phyloP scores from a whole-genome alignment of 2,888 invertebrate species.

The Philereme vetulata region DNA sequence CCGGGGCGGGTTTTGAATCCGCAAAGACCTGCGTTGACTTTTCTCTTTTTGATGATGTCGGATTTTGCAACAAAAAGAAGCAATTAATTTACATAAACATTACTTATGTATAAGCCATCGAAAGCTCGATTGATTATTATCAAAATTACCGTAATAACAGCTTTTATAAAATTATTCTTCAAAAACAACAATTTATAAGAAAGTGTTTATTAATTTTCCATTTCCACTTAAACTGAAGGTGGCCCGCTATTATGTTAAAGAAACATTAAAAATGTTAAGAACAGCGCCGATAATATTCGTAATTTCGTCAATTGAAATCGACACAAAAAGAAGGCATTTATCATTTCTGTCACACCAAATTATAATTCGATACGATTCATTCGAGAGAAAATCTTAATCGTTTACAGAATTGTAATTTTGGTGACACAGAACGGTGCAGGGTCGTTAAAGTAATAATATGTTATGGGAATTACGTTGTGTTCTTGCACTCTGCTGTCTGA shows the following conservation, averaged over 20 bases:
- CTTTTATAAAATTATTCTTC: constrained; percentile 22
- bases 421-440: constrained; percentile 28
- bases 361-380: constrained; percentile 45
- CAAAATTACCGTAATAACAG: constrained; percentile 15
- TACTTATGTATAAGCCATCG: neutral
- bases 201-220: constrained; percentile 21
- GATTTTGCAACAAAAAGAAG: constrained; percentile 7
- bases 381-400: constrained; percentile 31
- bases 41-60: neutral
- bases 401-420: constrained; percentile 24
- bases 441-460: constrained; percentile 28
- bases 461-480: constrained; percentile 9
- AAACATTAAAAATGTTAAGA: constrained; percentile 12
- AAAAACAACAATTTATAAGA: constrained; percentile 22
- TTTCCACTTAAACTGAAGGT: constrained; percentile 21
- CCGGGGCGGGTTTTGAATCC: too few species aligned
- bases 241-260: constrained; percentile 14
- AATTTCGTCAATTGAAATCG: constrained; percentile 38
- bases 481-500: constrained; percentile 13
- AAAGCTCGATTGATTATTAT: constrained; percentile 15
- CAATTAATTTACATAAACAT: constrained; percentile 2
- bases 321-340: constrained; percentile 37
- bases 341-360: constrained; percentile 50
- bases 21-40: too few species aligned
- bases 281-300: constrained; percentile 17